Evolutionary conservation across 2,113 vertebrate species (phyloP), one percentile per base, ranked within the genome.

Genomic region (Nothocercus nigrocapillus): DNA sequence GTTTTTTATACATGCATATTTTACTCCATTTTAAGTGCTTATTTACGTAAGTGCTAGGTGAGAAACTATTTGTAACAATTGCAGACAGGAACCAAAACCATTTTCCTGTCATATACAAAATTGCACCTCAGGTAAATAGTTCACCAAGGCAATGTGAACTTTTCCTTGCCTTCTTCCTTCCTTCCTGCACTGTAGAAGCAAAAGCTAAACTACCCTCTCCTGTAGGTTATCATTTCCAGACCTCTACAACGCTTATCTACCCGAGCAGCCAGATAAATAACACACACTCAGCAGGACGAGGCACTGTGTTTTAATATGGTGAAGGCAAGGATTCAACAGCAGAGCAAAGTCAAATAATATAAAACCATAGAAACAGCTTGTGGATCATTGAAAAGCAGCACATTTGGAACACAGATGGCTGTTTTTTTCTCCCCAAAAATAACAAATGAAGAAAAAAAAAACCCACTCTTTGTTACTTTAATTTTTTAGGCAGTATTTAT

Each of bases 391-490:
- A 89, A 93, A 90, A 96, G 90, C 85, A 92, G 94, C 93, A 96
- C 94, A 96, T 97, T 97, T 95, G 90, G 88, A 96, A 96, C 93
- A 94, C 95, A 96, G 96, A 96, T 96, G 93, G 95, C 47, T 88
- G 73, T 0, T 72, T 95, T 93, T 93, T 95, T 82, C 85, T 95
- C 66, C 94, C 74, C 70, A 59, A 76, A 97, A 95, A 92, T 79
- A 95, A 96, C 66, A 96, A 93, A 92, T 38, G 58, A 85, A 79
- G 38, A n/a, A 85, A 91, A 94, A 91, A 94, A 90, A 30, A 2
- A 0, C 4, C 4, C 24, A 76, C 36, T 34, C 70, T 95, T 94
- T 96, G 88, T 93, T 93, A 69, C 68, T 91, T 94, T 83, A 83
- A 36, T 47, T 88, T 92, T 93, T 90, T 73, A 76, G 89, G 88